Base-by-base conservation (phyloP, 1,140 invertebrate species). In the Pseudomyrmex flavicornis region DNA sequence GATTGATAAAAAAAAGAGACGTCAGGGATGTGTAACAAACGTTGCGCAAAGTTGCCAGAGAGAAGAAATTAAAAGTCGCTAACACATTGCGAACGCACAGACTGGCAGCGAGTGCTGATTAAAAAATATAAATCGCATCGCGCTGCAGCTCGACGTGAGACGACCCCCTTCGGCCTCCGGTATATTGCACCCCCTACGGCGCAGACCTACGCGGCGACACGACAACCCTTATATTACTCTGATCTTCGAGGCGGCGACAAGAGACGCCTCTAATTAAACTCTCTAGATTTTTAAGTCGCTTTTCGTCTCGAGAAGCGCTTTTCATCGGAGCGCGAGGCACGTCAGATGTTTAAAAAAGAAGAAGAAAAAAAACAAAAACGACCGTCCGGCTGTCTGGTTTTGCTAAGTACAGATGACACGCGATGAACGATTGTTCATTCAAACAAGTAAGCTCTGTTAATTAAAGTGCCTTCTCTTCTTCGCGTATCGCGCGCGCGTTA, bases 241-340 rank as follows among this genome's bases (percentile, higher is more conserved):
- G 86, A 88, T 88, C 85, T 87, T 87, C 82, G 86, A 79, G 59
- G 75, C 85, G 85, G 73, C 77, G 65, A 76, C 85, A 83, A 87
- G 85, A 88, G 86, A 87, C 73, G 74, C 70, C 69, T 87, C 82
- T 88, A 88, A 88, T 88, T 88, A 87, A 88, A 88, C 75, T 85
- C 87, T 82, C 82, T 8, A 52, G 20, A 84, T 84, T 88, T 87
- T 85, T 87, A 77, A 70, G 48, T 63, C 13, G 50, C 44, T 87
- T 72, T 35, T 66, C 85, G 48, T 66, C 52, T 58, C 58, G 82
- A 54, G 22, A 58, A 88, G 56, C 58, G 46, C 46, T 13, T 80
- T 59, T 61, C 76, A 63, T 35, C 73, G n/a, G 77, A 62, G 35
- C 5, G 54, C 44, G 22, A 50, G 66, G 22, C 44, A 46, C 44